A percentile compares a stretch with the other conserved stretches of the same genome.
Conservation (phyloP, 2,888 invertebrate genomes). For the Amphipoea oculea region DNA sequence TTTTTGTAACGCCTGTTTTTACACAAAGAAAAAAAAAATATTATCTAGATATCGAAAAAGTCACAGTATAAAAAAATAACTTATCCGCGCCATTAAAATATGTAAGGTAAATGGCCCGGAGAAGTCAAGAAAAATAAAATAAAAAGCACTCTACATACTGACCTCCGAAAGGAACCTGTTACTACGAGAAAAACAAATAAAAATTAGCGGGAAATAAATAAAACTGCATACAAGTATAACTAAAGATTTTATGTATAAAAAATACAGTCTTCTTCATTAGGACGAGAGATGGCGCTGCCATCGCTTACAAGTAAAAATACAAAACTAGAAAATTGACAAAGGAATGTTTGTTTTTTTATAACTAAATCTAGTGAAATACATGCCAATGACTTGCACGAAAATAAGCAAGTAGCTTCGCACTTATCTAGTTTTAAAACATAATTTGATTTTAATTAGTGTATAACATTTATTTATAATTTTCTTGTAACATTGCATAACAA, state of each 20-base stretch:
- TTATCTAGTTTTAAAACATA: not conserved
- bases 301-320: slow-evolving; percentile 7
- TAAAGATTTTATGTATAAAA: slow-evolving; percentile 44
- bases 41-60: not conserved
- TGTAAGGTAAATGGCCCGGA: not conserved
- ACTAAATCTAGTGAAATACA: not conserved
- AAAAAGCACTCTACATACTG: slow-evolving; percentile 70
- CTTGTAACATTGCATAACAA: not conserved
- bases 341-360: slow-evolving; percentile 2
- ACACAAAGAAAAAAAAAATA: not conserved
- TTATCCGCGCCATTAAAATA: slow-evolving; percentile 2
- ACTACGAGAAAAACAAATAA: slow-evolving; percentile 58
- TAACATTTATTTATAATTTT: not conserved
- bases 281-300: slow-evolving; percentile 15
- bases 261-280: slow-evolving; percentile 54
- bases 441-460: not conserved
- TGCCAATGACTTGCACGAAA: not conserved
- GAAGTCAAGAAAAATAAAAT: not conserved
- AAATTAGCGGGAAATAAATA: slow-evolving; percentile 54
- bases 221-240: slow-evolving; percentile 28
- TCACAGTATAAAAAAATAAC: not conserved
- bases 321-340: slow-evolving; percentile 1
- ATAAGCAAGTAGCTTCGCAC: not conserved
- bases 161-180: slow-evolving; percentile 73
- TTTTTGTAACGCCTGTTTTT: not conserved